Percentiles rank a stretch among this genome's conserved stretches.
Evolutionary conservation across 1,140 invertebrate genomes (phyloP).

Genomic region (Nixonia krombeini): DNA sequence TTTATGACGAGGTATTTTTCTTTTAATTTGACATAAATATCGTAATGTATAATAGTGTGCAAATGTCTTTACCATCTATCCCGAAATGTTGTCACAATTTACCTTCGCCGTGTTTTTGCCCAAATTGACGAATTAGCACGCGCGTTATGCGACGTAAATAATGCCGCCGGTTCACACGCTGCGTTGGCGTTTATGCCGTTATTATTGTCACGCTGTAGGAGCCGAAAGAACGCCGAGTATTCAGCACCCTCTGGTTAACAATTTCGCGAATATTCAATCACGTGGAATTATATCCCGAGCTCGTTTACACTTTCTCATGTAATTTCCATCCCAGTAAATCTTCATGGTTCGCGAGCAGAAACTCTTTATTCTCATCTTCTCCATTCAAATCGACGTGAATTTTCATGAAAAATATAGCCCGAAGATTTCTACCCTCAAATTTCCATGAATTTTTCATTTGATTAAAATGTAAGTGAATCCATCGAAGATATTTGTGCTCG

Average conservation of each 20-base stretch:
- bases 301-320: slow-evolving; percentile 1
- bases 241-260: neutral
- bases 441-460: too few species aligned
- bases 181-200: neutral
- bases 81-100: too few species aligned
- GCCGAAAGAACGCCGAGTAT: neutral
- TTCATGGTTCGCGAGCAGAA: neutral
- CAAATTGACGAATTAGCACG: neutral
- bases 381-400: neutral
- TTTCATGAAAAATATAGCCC: neutral
- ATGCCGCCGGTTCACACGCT: neutral
- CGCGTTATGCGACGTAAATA: too few species aligned
- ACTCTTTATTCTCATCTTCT: neutral
- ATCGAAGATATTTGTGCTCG: too few species aligned
- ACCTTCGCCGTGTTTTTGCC: too few species aligned
- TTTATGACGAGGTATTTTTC: too few species aligned
- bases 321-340: neutral
- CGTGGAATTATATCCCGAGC: neutral
- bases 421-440: too few species aligned
- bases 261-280: slow-evolving; percentile 7
- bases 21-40: too few species aligned
- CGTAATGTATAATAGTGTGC: too few species aligned
- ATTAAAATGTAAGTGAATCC: too few species aligned
- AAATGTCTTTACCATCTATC: too few species aligned
- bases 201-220: neutral